phyloP scores from a whole-genome alignment of 2,888 invertebrate species.

The Hirudinaria manillensis region DNA sequence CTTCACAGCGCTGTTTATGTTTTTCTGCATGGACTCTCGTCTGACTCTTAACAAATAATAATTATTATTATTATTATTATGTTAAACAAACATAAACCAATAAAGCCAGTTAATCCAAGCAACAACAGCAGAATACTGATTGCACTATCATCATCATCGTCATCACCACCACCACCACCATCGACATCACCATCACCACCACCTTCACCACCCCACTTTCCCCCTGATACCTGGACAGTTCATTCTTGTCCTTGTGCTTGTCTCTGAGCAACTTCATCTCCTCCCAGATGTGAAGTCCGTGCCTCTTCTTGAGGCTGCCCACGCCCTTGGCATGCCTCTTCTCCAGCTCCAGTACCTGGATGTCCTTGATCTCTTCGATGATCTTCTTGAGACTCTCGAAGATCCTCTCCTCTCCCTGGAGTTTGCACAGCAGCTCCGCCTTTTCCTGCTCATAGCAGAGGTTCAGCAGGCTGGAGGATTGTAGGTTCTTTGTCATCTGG shows the following conservation, averaged over 20 bases:
- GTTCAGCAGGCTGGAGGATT: neutral
- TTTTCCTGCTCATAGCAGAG: slow-evolving; percentile 21
- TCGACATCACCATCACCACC: slow-evolving; percentile 19
- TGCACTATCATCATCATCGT: slow-evolving; percentile 13
- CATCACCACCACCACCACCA: slow-evolving; percentile 28
- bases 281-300: slow-evolving; percentile 75
- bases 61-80: too few species aligned
- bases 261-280: slow-evolving; percentile 81
- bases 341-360: slow-evolving; percentile 33
- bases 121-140: slow-evolving; percentile 6
- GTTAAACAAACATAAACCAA: neutral
- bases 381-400: slow-evolving; percentile 16
- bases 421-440: slow-evolving; percentile 1
- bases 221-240: slow-evolving; percentile 62
- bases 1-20: slow-evolving; percentile 81
- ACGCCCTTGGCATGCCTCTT: slow-evolving; percentile 52
- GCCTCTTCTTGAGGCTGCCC: slow-evolving; percentile 62
- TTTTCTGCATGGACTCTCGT: slow-evolving; percentile 71
- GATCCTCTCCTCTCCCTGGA: slow-evolving; percentile 22
- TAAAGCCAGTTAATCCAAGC: neutral
- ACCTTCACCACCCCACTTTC: neutral
- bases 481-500: slow-evolving; percentile 7
- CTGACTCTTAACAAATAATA: slow-evolving; percentile 62
- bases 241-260: slow-evolving; percentile 80
- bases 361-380: slow-evolving; percentile 13